A percentile compares a stretch with the other conserved stretches of the same genome.
Conservation (phyloP, 2,113 vertebrate genomes). For the Hystrix brachyura region DNA sequence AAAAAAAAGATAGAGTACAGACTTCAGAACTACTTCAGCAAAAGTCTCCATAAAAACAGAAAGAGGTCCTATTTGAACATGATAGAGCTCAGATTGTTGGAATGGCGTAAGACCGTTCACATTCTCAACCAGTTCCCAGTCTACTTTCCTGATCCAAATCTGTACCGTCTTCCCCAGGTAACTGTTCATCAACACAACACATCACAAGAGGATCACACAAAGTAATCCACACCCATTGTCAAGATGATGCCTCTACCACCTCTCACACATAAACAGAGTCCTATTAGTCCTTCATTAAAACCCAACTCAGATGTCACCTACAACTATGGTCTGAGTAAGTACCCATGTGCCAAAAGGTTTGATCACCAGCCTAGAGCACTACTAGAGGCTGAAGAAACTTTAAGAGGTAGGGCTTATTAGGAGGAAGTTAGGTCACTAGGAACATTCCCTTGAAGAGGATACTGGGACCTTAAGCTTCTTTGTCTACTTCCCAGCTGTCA, state of each 20-base stretch:
- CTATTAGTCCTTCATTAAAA: background rate
- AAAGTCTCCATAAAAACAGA: background rate
- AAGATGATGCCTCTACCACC: background rate
- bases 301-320: background rate
- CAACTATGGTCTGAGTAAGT: background rate
- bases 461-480: too few relatives aligned
- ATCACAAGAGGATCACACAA: background rate
- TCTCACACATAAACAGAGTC: background rate
- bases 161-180: background rate
- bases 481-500: background rate
- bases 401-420: background rate
- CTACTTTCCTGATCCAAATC: background rate
- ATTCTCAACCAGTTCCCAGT: background rate
- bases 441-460: background rate
- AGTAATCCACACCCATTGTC: background rate
- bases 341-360: background rate
- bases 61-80: background rate
- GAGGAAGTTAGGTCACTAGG: background rate
- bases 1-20: background rate
- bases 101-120: background rate
- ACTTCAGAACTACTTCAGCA: background rate
- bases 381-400: too few relatives aligned
- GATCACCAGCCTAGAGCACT: background rate
- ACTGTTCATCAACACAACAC: conserved; percentile 3
- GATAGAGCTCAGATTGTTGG: background rate